phyloP scores from a whole-genome alignment of 2,888 invertebrate genomes.

The Leucozona laternaria region DNA sequence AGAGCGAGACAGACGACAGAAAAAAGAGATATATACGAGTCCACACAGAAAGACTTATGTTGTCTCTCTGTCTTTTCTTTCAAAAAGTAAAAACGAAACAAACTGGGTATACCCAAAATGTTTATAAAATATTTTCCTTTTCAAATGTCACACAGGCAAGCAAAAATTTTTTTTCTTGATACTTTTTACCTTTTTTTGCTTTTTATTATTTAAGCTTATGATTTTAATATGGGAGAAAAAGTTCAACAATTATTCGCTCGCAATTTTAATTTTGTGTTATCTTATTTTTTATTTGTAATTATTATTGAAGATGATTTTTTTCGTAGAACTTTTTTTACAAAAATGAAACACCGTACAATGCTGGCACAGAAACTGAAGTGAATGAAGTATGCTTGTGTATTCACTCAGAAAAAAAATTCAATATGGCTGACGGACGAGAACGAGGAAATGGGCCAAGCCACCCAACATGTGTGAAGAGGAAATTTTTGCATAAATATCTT shows the following conservation, averaged over 20 bases:
- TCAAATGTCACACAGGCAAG: not conserved
- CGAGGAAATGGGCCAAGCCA: not conserved
- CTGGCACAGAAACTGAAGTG: slow-evolving; percentile 31
- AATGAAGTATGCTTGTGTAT: slow-evolving; percentile 9
- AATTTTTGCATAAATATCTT: no score
- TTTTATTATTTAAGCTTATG: not conserved
- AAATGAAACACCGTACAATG: slow-evolving; percentile 15
- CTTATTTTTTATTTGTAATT: not conserved
- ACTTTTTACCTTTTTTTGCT: not conserved
- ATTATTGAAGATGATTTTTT: not conserved
- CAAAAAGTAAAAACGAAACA: not conserved
- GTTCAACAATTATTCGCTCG: not conserved
- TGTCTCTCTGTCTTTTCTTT: not conserved
- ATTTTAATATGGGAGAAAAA: not conserved
- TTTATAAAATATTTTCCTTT: not conserved
- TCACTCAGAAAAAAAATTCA: not conserved
- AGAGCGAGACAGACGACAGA: not conserved
- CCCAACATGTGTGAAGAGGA: no score
- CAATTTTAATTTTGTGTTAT: not conserved
- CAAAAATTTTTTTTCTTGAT: not conserved
- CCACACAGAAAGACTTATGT: not conserved
- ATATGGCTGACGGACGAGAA: not conserved
- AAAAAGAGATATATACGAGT: not conserved
- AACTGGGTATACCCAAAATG: not conserved
- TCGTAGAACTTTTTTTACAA: not conserved